phyloP scores from a whole-genome alignment of 2,888 invertebrate species.

The Corbicula japonica region DNA sequence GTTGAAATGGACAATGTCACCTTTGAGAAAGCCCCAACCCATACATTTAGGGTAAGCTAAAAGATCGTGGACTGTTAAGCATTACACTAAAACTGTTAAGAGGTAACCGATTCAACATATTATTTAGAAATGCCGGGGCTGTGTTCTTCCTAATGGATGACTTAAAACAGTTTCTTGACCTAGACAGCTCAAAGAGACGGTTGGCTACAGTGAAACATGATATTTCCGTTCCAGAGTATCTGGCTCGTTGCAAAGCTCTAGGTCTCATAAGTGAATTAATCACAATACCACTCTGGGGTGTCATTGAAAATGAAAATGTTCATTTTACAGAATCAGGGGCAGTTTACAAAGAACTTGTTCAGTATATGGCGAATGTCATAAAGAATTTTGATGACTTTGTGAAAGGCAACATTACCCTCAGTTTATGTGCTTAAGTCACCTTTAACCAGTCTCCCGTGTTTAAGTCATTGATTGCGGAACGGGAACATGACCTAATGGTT shows the following conservation, averaged over 20 bases:
- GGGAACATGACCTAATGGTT: conserved; percentile 25
- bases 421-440: conserved; percentile 6
- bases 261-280: conserved; percentile 50
- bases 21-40: too few relatives aligned
- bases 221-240: conserved; percentile 45
- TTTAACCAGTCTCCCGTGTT: conserved; percentile 7
- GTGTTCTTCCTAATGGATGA: conserved; percentile 23
- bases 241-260: conserved; percentile 61
- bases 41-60: too few relatives aligned
- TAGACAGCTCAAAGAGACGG: conserved; percentile 30
- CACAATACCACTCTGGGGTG: conserved; percentile 40
- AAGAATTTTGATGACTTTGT: conserved; percentile 19
- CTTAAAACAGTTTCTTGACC: conserved; percentile 13
- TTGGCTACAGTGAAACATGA: conserved; percentile 44
- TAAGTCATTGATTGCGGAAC: neutral
- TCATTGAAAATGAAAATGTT: conserved; percentile 40
- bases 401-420: conserved; percentile 15
- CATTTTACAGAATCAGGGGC: conserved; percentile 24
- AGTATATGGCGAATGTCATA: conserved; percentile 31
- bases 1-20: conserved; percentile 32
- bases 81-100: conserved; percentile 38
- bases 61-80: too few relatives aligned
- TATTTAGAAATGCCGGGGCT: conserved; percentile 48
- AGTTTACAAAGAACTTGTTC: conserved; percentile 34
- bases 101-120: conserved; percentile 55